These are phyloP conservation scores for Pyrrhosoma nymphula DNA, from an alignment of 2,888 invertebrate genomes.

Conservation along the genomic window DNA sequence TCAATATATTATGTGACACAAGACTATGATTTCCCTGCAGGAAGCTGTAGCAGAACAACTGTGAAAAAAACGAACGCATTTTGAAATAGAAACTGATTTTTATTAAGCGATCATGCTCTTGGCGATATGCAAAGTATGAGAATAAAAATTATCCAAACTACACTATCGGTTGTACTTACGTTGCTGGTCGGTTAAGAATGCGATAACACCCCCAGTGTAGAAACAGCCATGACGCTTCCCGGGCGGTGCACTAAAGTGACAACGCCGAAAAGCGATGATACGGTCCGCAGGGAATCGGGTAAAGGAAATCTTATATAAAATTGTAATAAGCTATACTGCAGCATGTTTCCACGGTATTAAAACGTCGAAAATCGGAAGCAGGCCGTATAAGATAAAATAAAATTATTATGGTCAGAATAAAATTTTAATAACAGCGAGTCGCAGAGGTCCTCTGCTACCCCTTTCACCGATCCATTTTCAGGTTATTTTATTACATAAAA, in stretches of 20 bases:
- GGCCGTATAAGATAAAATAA: neutral
- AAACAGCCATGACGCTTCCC: neutral
- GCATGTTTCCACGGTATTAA: neutral
- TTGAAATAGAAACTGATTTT: neutral
- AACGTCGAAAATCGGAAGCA: neutral
- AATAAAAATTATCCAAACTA: neutral
- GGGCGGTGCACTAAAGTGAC: neutral
- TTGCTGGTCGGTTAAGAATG: neutral
- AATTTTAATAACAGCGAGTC: neutral
- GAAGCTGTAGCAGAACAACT: neutral
- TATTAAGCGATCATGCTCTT: neutral
- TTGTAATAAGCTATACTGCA: neutral
- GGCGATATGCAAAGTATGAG: neutral
- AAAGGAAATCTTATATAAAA: neutral
- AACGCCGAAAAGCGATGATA: neutral
- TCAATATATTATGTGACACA: neutral
- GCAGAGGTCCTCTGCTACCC: neutral
- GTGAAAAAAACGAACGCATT: neutral
- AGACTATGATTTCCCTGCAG: neutral
- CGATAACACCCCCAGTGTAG: neutral
- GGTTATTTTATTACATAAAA: neutral
- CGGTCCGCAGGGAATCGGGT: neutral
- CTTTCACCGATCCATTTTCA: neutral
- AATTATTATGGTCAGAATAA: neutral
- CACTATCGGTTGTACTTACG: constrained; percentile 27